Evolutionary conservation across 2,888 invertebrate genomes (phyloP), one percentile per base, ranked within the genome.

Genomic region (Rhingia rostrata): DNA sequence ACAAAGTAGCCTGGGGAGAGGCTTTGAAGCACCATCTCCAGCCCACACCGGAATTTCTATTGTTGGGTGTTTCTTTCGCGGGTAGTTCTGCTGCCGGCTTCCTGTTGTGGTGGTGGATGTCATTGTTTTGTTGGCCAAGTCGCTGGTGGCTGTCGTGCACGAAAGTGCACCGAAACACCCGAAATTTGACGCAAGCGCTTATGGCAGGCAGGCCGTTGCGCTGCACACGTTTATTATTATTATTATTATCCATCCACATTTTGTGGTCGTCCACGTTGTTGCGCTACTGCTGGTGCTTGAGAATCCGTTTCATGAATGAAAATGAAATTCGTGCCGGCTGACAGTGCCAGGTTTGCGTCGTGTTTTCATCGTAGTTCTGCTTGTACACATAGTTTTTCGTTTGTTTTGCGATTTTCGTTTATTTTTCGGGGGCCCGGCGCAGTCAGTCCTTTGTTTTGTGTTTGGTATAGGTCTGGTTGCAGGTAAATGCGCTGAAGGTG

Each of bases 271-370:
- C 22, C 22, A 22, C 22, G 22, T 22, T 22, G 22, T 22, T 22
- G 22, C 22, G 22, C 22, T 22, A 22, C 2, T 22, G 22, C 22
- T 22, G 22, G 22, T 64, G 61, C 41, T 74, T 43, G 63, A 22
- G 70, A 73, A 74, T 80, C 10, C 74, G 64, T 66, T 80, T 80
- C 78, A 80, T 84, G 74, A 84, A 84, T 84, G 84, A 84, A 84
- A 80, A 51, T 54, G 5, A 83, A 74, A 58, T 79, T 79, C 37
- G 54, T 54, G 80, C 66, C 73, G 73, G 64, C 30, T 60, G 51
- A 47, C 51, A 51, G 53, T 60, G 51, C 54, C 51, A 51, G 53
- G 56, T 53, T 41, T 30, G 32, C 43, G 41, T 41, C 12, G 41
- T 63, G 6, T 35, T 41, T 35, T 22, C 22, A 22, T 22, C 2